Percentiles rank a stretch among this genome's conserved stretches.
These are phyloP conservation scores for Steinernema feltiae DNA, from an alignment of 1,140 invertebrate genomes.

Conservation along the genomic window DNA sequence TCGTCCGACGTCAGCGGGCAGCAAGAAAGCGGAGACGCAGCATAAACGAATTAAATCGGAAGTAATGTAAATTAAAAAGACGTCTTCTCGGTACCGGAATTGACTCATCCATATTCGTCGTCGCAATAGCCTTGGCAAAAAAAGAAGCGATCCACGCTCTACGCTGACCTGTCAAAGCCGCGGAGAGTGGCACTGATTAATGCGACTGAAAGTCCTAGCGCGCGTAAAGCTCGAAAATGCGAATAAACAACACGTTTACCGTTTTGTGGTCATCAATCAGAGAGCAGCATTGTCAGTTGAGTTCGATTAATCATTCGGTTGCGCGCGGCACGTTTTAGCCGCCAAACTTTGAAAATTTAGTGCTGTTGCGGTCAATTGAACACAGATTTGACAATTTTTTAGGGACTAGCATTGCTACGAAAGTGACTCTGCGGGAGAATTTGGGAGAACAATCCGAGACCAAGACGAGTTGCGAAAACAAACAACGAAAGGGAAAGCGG, in stretches of 20 bases:
- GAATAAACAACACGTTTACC: not conserved
- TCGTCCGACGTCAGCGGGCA: not conserved
- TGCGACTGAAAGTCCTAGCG: not conserved
- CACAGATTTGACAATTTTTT: not conserved
- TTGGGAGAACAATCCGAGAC: not conserved
- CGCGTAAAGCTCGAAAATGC: not conserved
- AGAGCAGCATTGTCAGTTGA: not conserved
- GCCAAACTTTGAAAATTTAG: not conserved
- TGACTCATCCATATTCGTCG: conserved; percentile 4
- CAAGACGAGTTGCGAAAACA: not conserved
- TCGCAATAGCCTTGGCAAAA: not conserved
- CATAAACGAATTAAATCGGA: conserved; percentile 8
- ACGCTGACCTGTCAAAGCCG: no score
- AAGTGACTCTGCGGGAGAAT: no score
- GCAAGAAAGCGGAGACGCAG: not conserved
- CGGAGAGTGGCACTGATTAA: no score
- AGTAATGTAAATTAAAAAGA: not conserved
- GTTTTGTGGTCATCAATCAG: not conserved
- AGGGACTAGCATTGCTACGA: no score
- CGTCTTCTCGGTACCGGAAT: not conserved
- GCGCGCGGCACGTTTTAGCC: not conserved
- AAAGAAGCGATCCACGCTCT: not conserved
- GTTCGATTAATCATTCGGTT: not conserved
- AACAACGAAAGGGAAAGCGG: not conserved
- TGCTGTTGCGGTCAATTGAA: not conserved